Base-by-base conservation (phyloP, 2,888 invertebrate species). In the Drosophila atroscutellata region DNA sequence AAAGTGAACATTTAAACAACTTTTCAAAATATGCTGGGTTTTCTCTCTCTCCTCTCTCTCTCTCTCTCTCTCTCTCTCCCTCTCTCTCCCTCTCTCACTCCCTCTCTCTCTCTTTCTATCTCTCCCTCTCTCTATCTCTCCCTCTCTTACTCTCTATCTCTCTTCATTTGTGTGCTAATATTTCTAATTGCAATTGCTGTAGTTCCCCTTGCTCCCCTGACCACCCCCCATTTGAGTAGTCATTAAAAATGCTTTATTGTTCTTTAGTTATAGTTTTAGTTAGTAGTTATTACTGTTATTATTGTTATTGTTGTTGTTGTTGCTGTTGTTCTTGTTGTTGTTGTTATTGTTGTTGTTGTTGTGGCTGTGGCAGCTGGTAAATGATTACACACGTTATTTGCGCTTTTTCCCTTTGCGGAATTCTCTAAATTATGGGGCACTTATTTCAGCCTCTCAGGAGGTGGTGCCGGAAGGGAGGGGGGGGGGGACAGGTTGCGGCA, bases 171-270 rank as follows among this genome's bases (percentile, higher is more conserved):
- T 49, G 32, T 47, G 42, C 28, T 63, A 57, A 57, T 76, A 51
- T 69, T 55, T 69, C 47, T 80, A 69, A 75, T 69, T 80, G 76
- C 50, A 34, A 60, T 45, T 54, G 47, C 50, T 45, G 24, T 28
- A 15, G 15, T 37, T 26, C 30, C 28, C 42, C 5, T 39, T 15
- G 0, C 39, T n/a, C 7, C 24, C 28, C 8, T 20, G 18, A 11
- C 20, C 24, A 39, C 8, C 18, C 66, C 32, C 57, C 72, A 52
- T 89, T 80, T 70, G 67, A 74, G 72, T 77, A 83, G 77, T 80
- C 89, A 83, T 89, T 89, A 70, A 57, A 82, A 83, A 61, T 68
- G 37, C 67, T 74, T 65, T 68, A 83, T 89, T 83, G 80, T 83
- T 72, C 61, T 42, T 28, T 28, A 24, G 24, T 15, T 45, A 24